A percentile compares a stretch with the other conserved stretches of the same genome.
Evolutionary conservation across 2,888 invertebrate genomes (phyloP).

Genomic region (Archips xylosteana): DNA sequence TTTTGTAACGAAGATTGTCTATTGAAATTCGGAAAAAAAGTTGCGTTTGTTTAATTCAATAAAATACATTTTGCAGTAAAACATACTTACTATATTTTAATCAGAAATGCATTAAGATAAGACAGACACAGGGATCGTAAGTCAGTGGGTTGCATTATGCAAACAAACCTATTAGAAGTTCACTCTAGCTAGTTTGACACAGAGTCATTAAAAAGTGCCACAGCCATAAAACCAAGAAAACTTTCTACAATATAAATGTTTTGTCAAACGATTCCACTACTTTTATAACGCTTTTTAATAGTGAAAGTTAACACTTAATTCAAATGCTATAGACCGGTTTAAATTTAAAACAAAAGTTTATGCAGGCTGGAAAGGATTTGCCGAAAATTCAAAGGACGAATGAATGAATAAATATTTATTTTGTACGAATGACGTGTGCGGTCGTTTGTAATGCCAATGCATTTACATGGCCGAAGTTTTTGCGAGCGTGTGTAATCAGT

Average conservation of each 20-base stretch:
- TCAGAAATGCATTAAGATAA: slow-evolving; percentile 4
- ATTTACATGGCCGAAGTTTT: slow-evolving; percentile 20
- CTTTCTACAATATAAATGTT: slow-evolving; percentile 18
- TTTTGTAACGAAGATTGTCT: background rate
- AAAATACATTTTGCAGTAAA: background rate
- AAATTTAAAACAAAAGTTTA: background rate
- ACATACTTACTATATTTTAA: background rate
- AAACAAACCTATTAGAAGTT: slow-evolving; percentile 9
- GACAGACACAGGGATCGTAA: slow-evolving; percentile 11
- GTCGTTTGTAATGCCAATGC: slow-evolving; percentile 20
- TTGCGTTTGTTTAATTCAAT: too few species aligned
- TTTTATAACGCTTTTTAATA: slow-evolving; percentile 9
- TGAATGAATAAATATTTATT: slow-evolving; percentile 29
- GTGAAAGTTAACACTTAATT: slow-evolving; percentile 22
- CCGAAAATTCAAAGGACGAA: slow-evolving; percentile 8
- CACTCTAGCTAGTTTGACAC: background rate
- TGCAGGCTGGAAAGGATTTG: slow-evolving; percentile 12
- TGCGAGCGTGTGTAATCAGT: slow-evolving; percentile 12
- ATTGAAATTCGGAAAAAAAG: background rate
- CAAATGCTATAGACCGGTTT: slow-evolving; percentile 8
- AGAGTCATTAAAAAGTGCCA: slow-evolving; percentile 13
- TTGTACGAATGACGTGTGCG: slow-evolving; percentile 30
- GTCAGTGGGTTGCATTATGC: slow-evolving; percentile 19
- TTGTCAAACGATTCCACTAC: slow-evolving; percentile 20
- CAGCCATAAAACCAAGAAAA: slow-evolving; percentile 1